Evolutionary conservation across 2,113 vertebrate species (phyloP).

Genomic region (Burhinus oedicnemus): DNA sequence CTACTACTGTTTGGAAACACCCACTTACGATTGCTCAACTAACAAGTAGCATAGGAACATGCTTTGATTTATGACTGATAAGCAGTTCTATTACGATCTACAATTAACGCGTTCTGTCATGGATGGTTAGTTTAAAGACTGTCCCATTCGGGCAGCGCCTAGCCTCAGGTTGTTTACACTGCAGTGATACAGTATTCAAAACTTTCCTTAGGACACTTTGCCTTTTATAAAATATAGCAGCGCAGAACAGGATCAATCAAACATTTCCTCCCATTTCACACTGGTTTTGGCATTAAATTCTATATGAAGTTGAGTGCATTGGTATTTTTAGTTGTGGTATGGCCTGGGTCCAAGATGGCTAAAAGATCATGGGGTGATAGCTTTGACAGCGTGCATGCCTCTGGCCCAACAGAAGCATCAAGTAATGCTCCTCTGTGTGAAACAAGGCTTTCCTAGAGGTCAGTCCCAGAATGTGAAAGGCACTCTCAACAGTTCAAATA

Average conservation of each 20-base stretch:
- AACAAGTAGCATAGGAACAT: neutral
- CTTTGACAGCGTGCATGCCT: neutral
- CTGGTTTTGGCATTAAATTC: neutral
- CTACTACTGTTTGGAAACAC: neutral
- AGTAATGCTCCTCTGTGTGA: neutral
- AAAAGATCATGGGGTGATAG: neutral
- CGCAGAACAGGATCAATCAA: neutral
- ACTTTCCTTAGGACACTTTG: neutral
- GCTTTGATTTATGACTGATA: neutral
- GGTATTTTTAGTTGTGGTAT: neutral
- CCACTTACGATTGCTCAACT: neutral
- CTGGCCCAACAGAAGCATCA: neutral
- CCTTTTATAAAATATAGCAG: neutral
- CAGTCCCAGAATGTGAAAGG: neutral
- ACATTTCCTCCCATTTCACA: neutral
- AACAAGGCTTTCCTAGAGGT: neutral
- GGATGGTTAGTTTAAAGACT: neutral
- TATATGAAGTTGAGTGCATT: neutral
- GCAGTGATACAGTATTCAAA: neutral
- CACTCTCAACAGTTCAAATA: neutral
- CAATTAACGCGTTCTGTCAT: neutral
- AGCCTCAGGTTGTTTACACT: neutral
- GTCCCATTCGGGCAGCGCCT: neutral
- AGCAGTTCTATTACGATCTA: accelerated
- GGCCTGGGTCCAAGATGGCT: neutral